Base-by-base conservation (phyloP, 2,888 invertebrate genomes). In the Sturmia bella region DNA sequence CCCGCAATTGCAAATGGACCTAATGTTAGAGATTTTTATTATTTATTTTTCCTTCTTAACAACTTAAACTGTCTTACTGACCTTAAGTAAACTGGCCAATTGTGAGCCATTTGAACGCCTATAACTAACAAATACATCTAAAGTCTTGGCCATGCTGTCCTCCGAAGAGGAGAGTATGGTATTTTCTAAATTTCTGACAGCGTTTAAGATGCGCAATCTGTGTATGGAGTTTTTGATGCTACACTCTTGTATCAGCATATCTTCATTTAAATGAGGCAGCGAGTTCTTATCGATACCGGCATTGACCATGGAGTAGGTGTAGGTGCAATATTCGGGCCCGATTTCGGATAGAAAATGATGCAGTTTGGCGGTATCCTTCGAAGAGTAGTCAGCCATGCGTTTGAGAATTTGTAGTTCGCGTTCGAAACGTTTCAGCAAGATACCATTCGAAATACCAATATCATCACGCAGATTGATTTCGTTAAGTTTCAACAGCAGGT, bases 71-170 rank as follows among this genome's bases (percentile, higher is more conserved):
- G 1, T 2, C 6, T 1, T 21, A 39, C 64, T 61, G 48, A 91
- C 91, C 92, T 99, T 99, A 84, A 99, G 92, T 86, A 97, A 92
- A 92, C 97, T 96, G 84, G 99, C 99, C 87, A 99, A 91, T 91
- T 99, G 99, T 3, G 98, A 99, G 69, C 99, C 99, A 89, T 98
- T 99, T 6, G 98, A 98, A 88, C 99, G 93, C 85, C 99, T 93
- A 89, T 99, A 99, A 91, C 99, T 99, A 86, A 99, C 98, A 91
- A 99, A 99, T 0, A 99, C 99, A 90, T 99, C 99, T 85, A 99
- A 92, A 61, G 95, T 96, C 91, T 98, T 98, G 88, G 96, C 96
- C 89, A 95, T 93, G 86, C 94, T 95, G 86, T 96, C 96, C 88
- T 95, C 94, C 54, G 93, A 94, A 80, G 94, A 93, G 86, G 92